phyloP scores from a whole-genome alignment of 2,113 vertebrate genomes.

The Ceratotherium simum region DNA sequence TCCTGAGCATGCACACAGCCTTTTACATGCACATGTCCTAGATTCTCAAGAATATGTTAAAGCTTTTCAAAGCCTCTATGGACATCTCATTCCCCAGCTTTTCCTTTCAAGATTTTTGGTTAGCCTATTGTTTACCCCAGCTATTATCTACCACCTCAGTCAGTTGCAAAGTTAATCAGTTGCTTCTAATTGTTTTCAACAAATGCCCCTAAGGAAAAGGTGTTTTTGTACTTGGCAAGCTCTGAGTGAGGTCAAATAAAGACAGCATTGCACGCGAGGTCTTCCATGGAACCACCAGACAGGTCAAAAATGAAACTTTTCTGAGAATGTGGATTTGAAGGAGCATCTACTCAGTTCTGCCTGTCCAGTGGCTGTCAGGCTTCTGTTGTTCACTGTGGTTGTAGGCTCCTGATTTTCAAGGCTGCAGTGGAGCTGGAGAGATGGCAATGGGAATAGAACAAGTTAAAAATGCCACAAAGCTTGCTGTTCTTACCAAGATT shows the following conservation, averaged over 20 bases:
- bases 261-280: neutral
- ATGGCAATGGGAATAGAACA: neutral
- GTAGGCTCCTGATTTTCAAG: neutral
- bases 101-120: neutral
- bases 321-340: neutral
- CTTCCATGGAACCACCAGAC: neutral
- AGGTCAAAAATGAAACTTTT: neutral
- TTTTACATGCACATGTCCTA: too few relatives aligned
- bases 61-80: neutral
- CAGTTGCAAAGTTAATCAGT: neutral
- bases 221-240: neutral
- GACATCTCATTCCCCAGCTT: neutral
- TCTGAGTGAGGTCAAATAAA: neutral
- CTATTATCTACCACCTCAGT: neutral
- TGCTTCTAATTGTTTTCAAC: neutral
- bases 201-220: neutral
- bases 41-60: neutral
- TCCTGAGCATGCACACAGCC: neutral
- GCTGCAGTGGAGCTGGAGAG: neutral
- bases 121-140: neutral
- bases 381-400: neutral
- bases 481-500: neutral
- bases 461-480: neutral
- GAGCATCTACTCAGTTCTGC: neutral
- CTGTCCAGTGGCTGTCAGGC: neutral